Base-by-base conservation (phyloP, 2,113 vertebrate genomes). In the Tenrec ecaudatus region DNA sequence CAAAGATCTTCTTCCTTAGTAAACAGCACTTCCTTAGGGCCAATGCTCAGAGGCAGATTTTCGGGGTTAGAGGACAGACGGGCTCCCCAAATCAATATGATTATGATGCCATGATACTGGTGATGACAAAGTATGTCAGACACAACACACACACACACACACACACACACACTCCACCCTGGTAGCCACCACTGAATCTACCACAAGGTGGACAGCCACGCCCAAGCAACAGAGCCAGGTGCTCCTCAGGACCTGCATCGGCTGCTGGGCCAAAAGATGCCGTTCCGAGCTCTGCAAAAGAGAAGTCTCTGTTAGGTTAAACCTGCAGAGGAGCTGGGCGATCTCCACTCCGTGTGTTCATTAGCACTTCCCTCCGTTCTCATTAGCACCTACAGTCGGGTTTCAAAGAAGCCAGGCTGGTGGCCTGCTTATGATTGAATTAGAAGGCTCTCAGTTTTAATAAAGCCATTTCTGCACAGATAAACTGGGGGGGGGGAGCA, bases 331-430 rank as follows among this genome's bases (percentile, higher is more conserved):
- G 43, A 20, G 31, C 71, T 31, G 15, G 33, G 25, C 33, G n/a
- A 0, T 22, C 57, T 78, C 79, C 8, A 60, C n/a, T 16, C 69
- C 73, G 86, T 14, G 53, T 69, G 57, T 79, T 40, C 76, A 62
- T 15, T 31, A 69, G n/a, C 78, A 60, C 82, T 33, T 77, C 12
- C 11, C 60, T 53, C 15, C 25, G 62, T 82, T 93, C 90, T 77
- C 92, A 92, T 90, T 88, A 83, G 79, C 87, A 60, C 87, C 6
- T 77, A 22, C 91, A 73, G 87, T 84, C 43, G 82, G 91, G 36
- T 75, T 68, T 76, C 3, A 69, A 91, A 92, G 68, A 33, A 57
- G 66, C 64, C 31, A 69, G 31, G 31, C 4, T 76, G 62, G 75
- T 47, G 82, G 73, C n/a, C 81, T 64, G 71, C 80, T 77, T 85